Evolutionary conservation across 2,113 vertebrate genomes (phyloP), one percentile per base, ranked within the genome.

Genomic region (Lophius piscatorius): DNA sequence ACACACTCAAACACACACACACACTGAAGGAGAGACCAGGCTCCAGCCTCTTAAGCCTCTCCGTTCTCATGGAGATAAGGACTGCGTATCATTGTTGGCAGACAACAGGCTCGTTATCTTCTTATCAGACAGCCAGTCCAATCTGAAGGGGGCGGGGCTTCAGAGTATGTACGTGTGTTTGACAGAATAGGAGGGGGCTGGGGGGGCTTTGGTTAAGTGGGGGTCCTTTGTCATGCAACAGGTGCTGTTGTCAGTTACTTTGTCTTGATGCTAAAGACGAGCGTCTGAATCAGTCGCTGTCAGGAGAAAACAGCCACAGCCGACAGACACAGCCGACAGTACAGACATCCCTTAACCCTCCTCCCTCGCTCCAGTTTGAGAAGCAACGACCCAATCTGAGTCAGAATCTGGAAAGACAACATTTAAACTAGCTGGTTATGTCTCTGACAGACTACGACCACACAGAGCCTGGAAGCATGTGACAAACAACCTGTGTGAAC

Each of bases 31-130:
- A n/a, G n/a, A n/a, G 26, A 9, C 26, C 9, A 9, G 70, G 73
- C 76, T 80, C 61, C 65, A 45, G 75, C 70, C 78, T 70, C 40
- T 73, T 47, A 76, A 65, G 46, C 79, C 78, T 78, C 72, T 79
- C 60, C 39, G 76, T 85, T 88, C 78, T 77, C 78, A 90, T 77
- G 77, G 76, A 87, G 87, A 90, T 90, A 87, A 88, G 86, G 70
- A 58, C 64, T 54, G 73, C 52, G 67, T 82, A 74, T 83, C 82
- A 84, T 86, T 81, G 75, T 84, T 52, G 52, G 63, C 68, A 87
- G 85, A 85, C 67, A 70, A 81, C 61, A 29, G 49, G 29, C 51
- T 62, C 10, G 44, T 83, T 87, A 83, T 91, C 73, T 47, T 65
- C 70, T 83, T 80, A 89, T 90, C 89, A 83, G 46, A 74, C 44